Evolutionary conservation across 2,888 invertebrate genomes (phyloP).

Genomic region (Aleiodes alternator): DNA sequence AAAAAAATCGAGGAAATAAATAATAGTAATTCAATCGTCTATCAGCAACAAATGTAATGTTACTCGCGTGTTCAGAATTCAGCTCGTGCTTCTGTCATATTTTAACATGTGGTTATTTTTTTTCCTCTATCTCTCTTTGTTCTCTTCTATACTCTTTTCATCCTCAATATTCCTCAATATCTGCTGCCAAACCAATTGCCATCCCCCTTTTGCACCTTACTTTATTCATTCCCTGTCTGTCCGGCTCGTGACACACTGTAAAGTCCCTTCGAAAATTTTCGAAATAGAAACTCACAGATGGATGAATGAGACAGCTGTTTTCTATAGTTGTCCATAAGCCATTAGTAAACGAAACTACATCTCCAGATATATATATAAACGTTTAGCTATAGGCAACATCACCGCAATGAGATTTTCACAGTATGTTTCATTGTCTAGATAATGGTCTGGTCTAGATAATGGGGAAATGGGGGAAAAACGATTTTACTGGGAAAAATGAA

Average conservation of each 20-base stretch:
- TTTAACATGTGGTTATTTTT: background rate
- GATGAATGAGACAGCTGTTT: constrained; percentile 33
- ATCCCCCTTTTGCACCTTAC: constrained; percentile 13
- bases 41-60: constrained; percentile 5
- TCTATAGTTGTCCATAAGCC: constrained; percentile 3
- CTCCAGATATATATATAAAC: too few relatives aligned
- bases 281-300: constrained; percentile 25
- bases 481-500: too few relatives aligned
- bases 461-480: too few relatives aligned
- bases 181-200: background rate
- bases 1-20: too few relatives aligned
- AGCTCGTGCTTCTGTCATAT: background rate
- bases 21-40: constrained; percentile 19
- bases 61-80: constrained; percentile 9
- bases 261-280: constrained; percentile 11
- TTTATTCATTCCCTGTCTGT: constrained; percentile 29
- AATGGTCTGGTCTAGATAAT: too few relatives aligned
- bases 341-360: background rate
- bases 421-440: too few relatives aligned
- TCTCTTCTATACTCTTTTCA: background rate
- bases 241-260: too few relatives aligned
- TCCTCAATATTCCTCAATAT: background rate
- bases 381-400: too few relatives aligned
- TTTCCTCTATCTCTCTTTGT: background rate
- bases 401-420: too few relatives aligned